These are phyloP conservation scores for Pseudopodoces humilis DNA, from an alignment of 2,113 vertebrate genomes.

Conservation along the genomic window DNA sequence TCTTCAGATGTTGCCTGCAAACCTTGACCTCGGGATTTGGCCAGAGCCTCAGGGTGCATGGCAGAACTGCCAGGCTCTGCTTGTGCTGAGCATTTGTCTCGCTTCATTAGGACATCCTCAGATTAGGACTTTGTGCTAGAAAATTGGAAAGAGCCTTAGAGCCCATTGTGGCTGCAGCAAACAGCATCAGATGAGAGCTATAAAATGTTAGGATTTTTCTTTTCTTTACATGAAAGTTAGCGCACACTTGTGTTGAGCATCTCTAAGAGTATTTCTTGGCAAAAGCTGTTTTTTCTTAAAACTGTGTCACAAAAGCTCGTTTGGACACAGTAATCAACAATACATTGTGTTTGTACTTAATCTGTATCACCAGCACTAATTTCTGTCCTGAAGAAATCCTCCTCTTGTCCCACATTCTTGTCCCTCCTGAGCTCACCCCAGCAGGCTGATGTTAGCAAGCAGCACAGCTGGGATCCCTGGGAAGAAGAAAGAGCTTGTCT, in stretches of 20 bases:
- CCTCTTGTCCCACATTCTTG: neutral
- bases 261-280: neutral
- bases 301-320: neutral
- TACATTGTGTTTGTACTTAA: neutral
- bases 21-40: neutral
- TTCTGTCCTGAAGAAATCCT: neutral
- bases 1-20: neutral
- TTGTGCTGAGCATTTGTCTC: neutral
- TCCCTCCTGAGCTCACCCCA: neutral
- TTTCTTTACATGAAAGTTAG: neutral
- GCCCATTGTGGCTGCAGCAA: neutral
- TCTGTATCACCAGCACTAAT: neutral
- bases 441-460: neutral
- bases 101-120: neutral
- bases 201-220: neutral
- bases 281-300: neutral
- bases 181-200: neutral
- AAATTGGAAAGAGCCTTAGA: neutral
- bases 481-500: neutral
- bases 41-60: neutral
- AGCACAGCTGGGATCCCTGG: neutral
- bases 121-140: neutral
- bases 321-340: neutral
- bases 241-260: neutral
- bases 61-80: neutral